Evolutionary conservation across 2,888 invertebrate species (phyloP).

Genomic region (Odontocerum albicorne): DNA sequence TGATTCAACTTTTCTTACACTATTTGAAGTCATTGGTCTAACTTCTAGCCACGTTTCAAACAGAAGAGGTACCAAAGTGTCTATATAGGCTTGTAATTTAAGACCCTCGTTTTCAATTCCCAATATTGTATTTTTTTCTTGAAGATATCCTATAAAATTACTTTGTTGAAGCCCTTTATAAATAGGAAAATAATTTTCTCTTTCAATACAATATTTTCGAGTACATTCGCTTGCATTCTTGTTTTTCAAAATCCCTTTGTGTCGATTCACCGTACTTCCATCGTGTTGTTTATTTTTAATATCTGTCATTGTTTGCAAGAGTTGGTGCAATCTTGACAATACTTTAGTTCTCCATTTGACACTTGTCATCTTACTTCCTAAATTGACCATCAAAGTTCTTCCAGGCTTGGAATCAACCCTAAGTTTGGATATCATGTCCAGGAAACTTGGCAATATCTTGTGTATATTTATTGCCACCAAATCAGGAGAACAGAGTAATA

Average conservation of each 20-base stretch:
- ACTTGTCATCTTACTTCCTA: conserved; percentile 72
- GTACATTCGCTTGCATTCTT: conserved; percentile 35
- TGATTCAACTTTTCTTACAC: conserved; percentile 49
- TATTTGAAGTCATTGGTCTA: conserved; percentile 53
- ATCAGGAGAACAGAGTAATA: conserved; percentile 67
- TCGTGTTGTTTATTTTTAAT: conserved; percentile 23
- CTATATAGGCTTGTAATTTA: conserved; percentile 63
- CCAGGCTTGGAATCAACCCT: conserved; percentile 65
- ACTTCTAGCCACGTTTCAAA: conserved; percentile 86
- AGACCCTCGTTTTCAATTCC: conserved; percentile 48
- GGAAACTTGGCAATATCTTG: conserved; percentile 75
- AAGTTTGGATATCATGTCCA: conserved; percentile 82
- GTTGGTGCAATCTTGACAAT: conserved; percentile 67
- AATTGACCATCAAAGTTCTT: conserved; percentile 67
- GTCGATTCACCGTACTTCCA: neutral
- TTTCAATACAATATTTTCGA: conserved; percentile 43
- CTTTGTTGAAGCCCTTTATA: conserved; percentile 38
- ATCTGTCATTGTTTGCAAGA: conserved; percentile 51
- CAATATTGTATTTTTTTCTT: conserved; percentile 44
- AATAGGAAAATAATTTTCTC: conserved; percentile 45
- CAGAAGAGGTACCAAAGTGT: conserved; percentile 73
- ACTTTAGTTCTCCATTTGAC: conserved; percentile 80
- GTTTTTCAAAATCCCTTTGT: conserved; percentile 6
- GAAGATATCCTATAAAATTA: conserved; percentile 49
- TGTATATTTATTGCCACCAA: conserved; percentile 68